Evolutionary conservation across 2,113 vertebrate species (phyloP).

Genomic region (Fulmarus glacialis): DNA sequence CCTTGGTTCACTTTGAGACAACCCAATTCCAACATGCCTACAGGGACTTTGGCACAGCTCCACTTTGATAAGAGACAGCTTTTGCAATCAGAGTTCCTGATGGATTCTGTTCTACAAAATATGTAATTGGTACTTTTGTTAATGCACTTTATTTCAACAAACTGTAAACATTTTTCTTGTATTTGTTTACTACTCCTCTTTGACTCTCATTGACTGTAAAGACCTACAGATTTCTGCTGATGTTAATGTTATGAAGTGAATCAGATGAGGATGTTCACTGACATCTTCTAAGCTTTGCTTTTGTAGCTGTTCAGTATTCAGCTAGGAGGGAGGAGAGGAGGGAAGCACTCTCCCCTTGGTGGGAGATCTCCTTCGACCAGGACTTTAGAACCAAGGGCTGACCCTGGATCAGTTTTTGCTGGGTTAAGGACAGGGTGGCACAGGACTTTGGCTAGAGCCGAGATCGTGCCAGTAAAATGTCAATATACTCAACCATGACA

Average conservation of each 20-base stretch:
- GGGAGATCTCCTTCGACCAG: not conserved
- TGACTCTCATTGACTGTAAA: not conserved
- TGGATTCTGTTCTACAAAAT: not conserved
- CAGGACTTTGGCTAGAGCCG: slow-evolving; percentile 29
- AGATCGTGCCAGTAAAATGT: not conserved
- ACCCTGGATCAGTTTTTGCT: not conserved
- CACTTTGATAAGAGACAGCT: not conserved
- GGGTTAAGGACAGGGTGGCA: not conserved
- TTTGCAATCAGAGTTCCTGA: not conserved
- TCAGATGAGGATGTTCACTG: not conserved
- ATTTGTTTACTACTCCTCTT: not conserved
- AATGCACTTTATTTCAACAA: not conserved
- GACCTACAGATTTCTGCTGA: not conserved
- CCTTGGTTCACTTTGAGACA: not conserved
- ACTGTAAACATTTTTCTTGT: not conserved
- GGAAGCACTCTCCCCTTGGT: not conserved
- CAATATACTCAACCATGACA: not conserved
- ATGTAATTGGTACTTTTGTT: not conserved
- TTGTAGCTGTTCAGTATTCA: not conserved
- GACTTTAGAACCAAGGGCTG: not conserved
- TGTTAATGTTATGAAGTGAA: not conserved
- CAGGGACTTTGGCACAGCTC: not conserved
- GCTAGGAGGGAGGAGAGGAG: not conserved
- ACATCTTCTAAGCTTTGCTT: not conserved
- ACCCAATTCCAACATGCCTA: not conserved